phyloP scores from a whole-genome alignment of 2,888 invertebrate species.

The Perdita meconis region DNA sequence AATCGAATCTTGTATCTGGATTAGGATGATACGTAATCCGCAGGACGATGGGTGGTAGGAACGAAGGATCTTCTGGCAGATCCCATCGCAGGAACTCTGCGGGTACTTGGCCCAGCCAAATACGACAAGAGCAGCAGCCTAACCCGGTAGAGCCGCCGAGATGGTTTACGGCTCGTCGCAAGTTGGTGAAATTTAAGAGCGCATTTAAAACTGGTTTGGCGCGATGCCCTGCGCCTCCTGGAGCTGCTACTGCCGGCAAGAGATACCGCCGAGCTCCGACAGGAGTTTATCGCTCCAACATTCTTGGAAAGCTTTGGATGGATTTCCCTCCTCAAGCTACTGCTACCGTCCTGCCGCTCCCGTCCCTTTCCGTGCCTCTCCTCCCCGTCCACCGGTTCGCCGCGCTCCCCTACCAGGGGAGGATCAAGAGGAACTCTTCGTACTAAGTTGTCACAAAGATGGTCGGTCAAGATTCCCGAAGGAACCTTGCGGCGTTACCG shows the following conservation, averaged over 20 bases:
- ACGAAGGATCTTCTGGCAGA: conserved; percentile 72
- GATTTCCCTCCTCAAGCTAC: conserved; percentile 79
- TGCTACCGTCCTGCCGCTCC: conserved; percentile 52
- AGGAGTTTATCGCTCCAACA: conserved; percentile 83
- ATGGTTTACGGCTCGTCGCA: conserved; percentile 83
- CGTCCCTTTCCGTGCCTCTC: conserved; percentile 35
- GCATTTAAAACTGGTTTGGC: conserved; percentile 84
- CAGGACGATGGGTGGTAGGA: conserved; percentile 70
- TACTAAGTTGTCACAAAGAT: conserved; percentile 69
- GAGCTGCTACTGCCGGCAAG: conserved; percentile 78
- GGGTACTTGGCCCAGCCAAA: conserved; percentile 77
- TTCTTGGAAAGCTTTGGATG: conserved; percentile 83
- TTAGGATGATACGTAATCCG: conserved; percentile 73
- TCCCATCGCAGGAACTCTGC: conserved; percentile 77
- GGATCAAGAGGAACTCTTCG: conserved; percentile 62
- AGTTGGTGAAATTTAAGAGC: conserved; percentile 83
- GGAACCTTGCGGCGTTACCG: conserved; percentile 44
- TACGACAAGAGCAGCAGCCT: conserved; percentile 79
- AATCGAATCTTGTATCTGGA: conserved; percentile 73
- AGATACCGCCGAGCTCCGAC: conserved; percentile 81
- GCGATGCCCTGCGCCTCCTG: conserved; percentile 82
- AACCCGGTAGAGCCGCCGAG: conserved; percentile 79
- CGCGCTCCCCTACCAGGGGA: conserved; percentile 36
- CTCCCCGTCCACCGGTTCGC: too few relatives aligned
- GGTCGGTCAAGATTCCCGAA: conserved; percentile 71